phyloP scores from a whole-genome alignment of 1,140 invertebrate genomes.

The Atta texana region DNA sequence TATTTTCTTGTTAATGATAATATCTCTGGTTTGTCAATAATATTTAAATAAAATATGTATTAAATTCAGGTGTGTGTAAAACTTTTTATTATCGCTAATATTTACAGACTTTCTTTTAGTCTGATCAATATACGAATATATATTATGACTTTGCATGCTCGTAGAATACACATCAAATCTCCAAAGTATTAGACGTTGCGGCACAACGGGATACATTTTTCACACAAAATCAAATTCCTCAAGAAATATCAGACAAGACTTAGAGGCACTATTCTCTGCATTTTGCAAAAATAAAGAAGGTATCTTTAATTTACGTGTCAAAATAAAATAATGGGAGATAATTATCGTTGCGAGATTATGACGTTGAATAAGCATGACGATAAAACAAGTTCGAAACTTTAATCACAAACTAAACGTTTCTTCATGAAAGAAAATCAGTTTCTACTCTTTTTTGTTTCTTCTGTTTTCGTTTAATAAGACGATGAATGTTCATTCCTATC shows the following conservation, averaged over 20 bases:
- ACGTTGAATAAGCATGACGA: background rate
- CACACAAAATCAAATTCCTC: constrained; percentile 7
- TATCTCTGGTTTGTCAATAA: background rate
- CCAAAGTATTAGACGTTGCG: background rate
- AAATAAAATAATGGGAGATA: background rate
- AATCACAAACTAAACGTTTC: no score
- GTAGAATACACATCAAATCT: background rate
- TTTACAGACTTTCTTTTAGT: background rate
- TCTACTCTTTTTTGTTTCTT: no score
- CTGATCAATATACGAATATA: background rate
- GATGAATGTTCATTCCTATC: no score
- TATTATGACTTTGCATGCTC: background rate
- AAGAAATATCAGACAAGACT: background rate
- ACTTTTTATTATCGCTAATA: background rate
- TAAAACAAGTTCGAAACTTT: no score
- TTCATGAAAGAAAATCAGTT: no score
- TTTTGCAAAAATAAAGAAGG: background rate
- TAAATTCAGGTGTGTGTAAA: background rate
- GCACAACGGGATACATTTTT: background rate
- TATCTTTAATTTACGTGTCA: background rate
- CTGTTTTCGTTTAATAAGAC: no score
- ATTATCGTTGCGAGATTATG: background rate
- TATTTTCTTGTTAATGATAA: background rate
- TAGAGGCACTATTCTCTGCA: background rate
- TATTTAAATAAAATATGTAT: background rate